Conservation (phyloP, 2,888 invertebrate species). For the Hermaeophaga mercurialis region DNA sequence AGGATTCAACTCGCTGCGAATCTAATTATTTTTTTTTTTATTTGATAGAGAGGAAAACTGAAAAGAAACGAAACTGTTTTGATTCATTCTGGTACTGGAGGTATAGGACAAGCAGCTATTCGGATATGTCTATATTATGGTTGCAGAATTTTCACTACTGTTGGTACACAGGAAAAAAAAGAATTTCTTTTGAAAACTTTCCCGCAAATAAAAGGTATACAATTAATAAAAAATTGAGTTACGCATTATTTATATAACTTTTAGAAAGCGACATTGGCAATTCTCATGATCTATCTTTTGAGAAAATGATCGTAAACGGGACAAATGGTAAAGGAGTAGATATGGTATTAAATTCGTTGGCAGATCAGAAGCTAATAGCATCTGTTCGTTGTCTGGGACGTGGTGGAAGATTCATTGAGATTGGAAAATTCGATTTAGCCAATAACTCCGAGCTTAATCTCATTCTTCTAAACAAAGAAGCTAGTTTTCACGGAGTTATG, state of each 20-base stretch:
- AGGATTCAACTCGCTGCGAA: too few species aligned
- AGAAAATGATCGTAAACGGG: slow-evolving; percentile 76
- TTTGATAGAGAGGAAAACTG: slow-evolving; percentile 39
- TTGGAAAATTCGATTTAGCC: slow-evolving; percentile 81
- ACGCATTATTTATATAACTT: not conserved
- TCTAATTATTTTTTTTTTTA: too few species aligned
- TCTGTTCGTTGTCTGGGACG: slow-evolving; percentile 65
- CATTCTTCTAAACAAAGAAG: slow-evolving; percentile 71
- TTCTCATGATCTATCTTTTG: slow-evolving; percentile 85
- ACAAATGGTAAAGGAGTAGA: slow-evolving; percentile 90
- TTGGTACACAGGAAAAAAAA: slow-evolving; percentile 68
- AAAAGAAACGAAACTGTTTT: slow-evolving; percentile 57
- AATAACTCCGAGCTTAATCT: slow-evolving; percentile 68
- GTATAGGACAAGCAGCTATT: slow-evolving; percentile 81
- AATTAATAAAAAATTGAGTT: too few species aligned
- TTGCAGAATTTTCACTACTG: slow-evolving; percentile 73
- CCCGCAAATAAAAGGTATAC: slow-evolving; percentile 53
- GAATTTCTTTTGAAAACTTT: slow-evolving; percentile 66
- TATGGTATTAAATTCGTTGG: slow-evolving; percentile 85
- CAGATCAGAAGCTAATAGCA: slow-evolving; percentile 85
- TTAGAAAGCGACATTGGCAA: slow-evolving; percentile 49
- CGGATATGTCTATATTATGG: slow-evolving; percentile 69
- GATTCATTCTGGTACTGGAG: slow-evolving; percentile 69
- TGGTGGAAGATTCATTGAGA: slow-evolving; percentile 78
- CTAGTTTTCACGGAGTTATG: slow-evolving; percentile 77